Evolutionary conservation across 2,797 vertebrate species (phyloP).

Genomic region (Malurus leucopterus): DNA sequence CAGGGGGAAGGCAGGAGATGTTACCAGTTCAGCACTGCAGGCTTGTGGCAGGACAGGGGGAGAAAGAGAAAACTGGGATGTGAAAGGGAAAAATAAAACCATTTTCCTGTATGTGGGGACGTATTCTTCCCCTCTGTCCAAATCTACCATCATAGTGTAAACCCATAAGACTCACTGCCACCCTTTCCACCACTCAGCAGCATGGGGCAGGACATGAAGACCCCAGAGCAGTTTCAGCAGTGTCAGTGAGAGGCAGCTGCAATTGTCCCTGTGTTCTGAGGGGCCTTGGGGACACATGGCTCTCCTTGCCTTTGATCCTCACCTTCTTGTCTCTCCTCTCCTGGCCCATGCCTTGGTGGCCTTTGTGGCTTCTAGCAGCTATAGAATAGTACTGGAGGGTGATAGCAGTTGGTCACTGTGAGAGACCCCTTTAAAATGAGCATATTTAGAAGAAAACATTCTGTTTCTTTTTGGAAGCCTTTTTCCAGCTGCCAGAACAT

Average conservation of each 20-base stretch:
- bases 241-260: background rate
- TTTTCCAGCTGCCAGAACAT: background rate
- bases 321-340: background rate
- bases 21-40: background rate
- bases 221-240: background rate
- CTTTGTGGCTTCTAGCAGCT: background rate
- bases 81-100: background rate
- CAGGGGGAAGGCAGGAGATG: background rate
- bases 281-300: rapidly evolving
- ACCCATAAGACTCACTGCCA: background rate
- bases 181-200: background rate
- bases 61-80: background rate
- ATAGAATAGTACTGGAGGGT: background rate
- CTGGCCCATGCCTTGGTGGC: background rate
- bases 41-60: rapidly evolving
- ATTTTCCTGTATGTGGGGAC: background rate
- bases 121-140: background rate
- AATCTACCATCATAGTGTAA: background rate
- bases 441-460: background rate
- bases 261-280: background rate
- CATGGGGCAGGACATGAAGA: background rate
- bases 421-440: background rate
- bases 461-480: background rate
- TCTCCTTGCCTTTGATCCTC: background rate
- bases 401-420: rapidly evolving